Percentiles rank a stretch among this genome's conserved stretches.
Conservation (phyloP, 2,113 vertebrate species). For the Tetraodon nigroviridis region DNA sequence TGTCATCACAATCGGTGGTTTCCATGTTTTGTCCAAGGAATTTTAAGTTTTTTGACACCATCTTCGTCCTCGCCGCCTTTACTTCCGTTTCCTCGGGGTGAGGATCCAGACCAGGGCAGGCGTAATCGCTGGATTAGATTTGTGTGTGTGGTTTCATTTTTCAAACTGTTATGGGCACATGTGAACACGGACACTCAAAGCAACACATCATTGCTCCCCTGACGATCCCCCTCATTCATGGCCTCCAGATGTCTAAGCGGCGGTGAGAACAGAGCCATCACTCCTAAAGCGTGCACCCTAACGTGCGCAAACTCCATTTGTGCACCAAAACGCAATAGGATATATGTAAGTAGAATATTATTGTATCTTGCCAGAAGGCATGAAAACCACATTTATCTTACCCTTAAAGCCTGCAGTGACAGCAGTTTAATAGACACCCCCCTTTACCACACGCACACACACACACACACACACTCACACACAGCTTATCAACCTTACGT, state of each 20-base stretch:
- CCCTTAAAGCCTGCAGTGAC: conserved; percentile 15
- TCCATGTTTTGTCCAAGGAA: no score
- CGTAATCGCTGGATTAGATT: conserved; percentile 42
- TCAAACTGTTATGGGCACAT: conserved; percentile 52
- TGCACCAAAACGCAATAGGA: conserved; percentile 3
- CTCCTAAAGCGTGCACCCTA: not conserved
- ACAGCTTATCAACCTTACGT: conserved; percentile 6
- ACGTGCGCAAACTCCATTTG: not conserved
- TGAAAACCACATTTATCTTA: conserved; percentile 17
- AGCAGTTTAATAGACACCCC: conserved; percentile 14
- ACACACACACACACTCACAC: not conserved
- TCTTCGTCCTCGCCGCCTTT: not conserved
- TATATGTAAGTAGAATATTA: conserved; percentile 15
- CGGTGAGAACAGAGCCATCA: conserved; percentile 1
- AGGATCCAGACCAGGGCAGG: conserved; percentile 38
- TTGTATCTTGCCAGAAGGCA: conserved; percentile 12
- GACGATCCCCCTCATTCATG: conserved; percentile 15
- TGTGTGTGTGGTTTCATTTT: conserved; percentile 5
- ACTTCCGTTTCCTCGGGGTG: conserved; percentile 18
- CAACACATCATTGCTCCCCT: conserved; percentile 31
- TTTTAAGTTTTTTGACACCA: not conserved
- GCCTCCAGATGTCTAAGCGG: conserved; percentile 42
- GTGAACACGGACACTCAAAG: conserved; percentile 47
- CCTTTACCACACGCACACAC: no score
- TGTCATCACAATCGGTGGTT: no score